Evolutionary conservation across 2,888 invertebrate genomes (phyloP).

Genomic region (Acleris literana): DNA sequence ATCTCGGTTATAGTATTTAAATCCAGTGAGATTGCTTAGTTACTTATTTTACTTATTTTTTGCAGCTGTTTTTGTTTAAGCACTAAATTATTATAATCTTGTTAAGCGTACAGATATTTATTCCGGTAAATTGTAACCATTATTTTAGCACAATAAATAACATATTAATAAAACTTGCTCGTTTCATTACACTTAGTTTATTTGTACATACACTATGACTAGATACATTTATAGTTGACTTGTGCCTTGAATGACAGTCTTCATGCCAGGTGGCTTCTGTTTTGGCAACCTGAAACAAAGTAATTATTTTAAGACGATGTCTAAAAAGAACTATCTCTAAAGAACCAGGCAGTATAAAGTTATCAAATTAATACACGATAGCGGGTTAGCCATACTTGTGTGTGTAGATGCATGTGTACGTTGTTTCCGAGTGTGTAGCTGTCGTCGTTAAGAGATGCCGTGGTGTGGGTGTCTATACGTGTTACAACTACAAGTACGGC

Average conservation of each 20-base stretch:
- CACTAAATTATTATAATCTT: slow-evolving; percentile 16
- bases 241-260: slow-evolving; percentile 70
- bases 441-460: no score
- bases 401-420: no score
- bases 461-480: no score
- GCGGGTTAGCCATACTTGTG: no score
- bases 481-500: no score
- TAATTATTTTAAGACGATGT: neutral
- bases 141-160: slow-evolving; percentile 30
- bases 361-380: no score
- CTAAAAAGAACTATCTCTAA: no score
- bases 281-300: slow-evolving; percentile 65
- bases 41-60: no score
- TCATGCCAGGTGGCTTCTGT: slow-evolving; percentile 72
- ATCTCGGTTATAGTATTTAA: no score
- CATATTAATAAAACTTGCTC: slow-evolving; percentile 28
- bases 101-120: slow-evolving; percentile 30
- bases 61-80: slow-evolving; percentile 13
- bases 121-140: slow-evolving; percentile 32
- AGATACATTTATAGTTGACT: slow-evolving; percentile 63
- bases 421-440: no score
- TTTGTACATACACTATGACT: slow-evolving; percentile 16
- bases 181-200: slow-evolving; percentile 35
- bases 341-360: no score
- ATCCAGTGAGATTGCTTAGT: no score